Evolutionary conservation across 2,888 invertebrate species (phyloP).

Genomic region (Ormyrus pomaceus): DNA sequence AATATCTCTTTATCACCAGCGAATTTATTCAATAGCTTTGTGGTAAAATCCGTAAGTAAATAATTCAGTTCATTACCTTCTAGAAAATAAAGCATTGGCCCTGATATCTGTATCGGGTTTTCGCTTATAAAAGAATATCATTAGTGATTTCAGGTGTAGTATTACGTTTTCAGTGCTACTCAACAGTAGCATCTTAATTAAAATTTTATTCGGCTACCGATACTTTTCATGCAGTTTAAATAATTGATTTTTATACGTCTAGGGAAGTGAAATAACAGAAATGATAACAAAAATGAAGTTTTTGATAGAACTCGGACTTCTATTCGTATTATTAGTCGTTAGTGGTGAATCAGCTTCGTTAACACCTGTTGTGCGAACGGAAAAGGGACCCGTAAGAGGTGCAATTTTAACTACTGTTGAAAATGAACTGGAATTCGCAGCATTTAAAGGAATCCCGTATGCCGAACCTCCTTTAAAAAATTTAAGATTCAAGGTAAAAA

Average conservation of each 20-base stretch:
- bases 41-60: slow-evolving; percentile 6
- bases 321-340: too few relatives aligned
- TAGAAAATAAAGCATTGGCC: background rate
- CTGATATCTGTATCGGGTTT: background rate
- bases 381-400: slow-evolving; percentile 63
- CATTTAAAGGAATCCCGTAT: slow-evolving; percentile 65
- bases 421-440: slow-evolving; percentile 54
- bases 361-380: slow-evolving; percentile 59
- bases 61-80: slow-evolving; percentile 2
- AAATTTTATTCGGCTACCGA: too few relatives aligned
- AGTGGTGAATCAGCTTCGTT: slow-evolving; percentile 8
- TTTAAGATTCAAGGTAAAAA: slow-evolving; percentile 64
- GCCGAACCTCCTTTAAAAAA: slow-evolving; percentile 60
- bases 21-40: background rate
- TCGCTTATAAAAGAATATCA: too few relatives aligned
- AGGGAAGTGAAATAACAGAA: too few relatives aligned
- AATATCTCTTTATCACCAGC: background rate
- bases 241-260: too few relatives aligned
- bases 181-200: too few relatives aligned
- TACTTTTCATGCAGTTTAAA: too few relatives aligned
- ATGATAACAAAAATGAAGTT: too few relatives aligned
- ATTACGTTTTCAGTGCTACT: too few relatives aligned
- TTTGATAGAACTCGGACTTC: too few relatives aligned
- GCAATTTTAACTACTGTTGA: slow-evolving; percentile 58
- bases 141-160: background rate